Base-by-base conservation (phyloP, 2,888 invertebrate species). In the Punctoribates punctum region DNA sequence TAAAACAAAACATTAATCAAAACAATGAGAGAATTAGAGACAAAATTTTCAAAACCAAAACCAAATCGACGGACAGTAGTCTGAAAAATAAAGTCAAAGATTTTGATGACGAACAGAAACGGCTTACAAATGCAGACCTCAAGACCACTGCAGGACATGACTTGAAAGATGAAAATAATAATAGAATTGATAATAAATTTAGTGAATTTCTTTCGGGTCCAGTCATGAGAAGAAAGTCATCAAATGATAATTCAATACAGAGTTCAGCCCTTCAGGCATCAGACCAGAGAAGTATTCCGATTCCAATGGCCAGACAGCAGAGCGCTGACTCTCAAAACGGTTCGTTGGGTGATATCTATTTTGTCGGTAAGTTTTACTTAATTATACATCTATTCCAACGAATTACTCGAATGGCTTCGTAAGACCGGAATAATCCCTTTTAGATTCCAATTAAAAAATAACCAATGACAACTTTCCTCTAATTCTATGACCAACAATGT, bases 311-410 rank as follows among this genome's bases (percentile, higher is more conserved):
- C 1, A 13, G 34, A 67, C 67, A 67, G 20, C 67, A 67, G 38
- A 20, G n/a, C 8, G 23, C n/a, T 38, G 29, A 29, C 11, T 38
- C 15, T 38, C 17, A n/a, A 29, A 67, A 67, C 38, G 67, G 38
- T 57, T 75, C 78, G 27, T 78, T 79, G 38, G 77, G 78, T 75
- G 79, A 79, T 77, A 75, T 79, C 23, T 79, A 79, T 77, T 79
- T 79, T 79, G 78, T 79, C 57, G 79, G 79, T 79, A 65, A 78
- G 79, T 73, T 15, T 38, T 15, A 34, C 48, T 6, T 54, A n/a
- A n/a, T 54, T n/a, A 20, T 17, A 48, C 46, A 54, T n/a, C 54
- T 54, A 20, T 20, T 54, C 34, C 3, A 34, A 34, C 34, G 34
- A 34, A 34, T 34, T 34, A 34, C 34, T 34, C 34, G n/a, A 34